Evolutionary conservation across 2,113 vertebrate genomes (phyloP), one percentile per base, ranked within the genome.

Genomic region (Carollia perspicillata): DNA sequence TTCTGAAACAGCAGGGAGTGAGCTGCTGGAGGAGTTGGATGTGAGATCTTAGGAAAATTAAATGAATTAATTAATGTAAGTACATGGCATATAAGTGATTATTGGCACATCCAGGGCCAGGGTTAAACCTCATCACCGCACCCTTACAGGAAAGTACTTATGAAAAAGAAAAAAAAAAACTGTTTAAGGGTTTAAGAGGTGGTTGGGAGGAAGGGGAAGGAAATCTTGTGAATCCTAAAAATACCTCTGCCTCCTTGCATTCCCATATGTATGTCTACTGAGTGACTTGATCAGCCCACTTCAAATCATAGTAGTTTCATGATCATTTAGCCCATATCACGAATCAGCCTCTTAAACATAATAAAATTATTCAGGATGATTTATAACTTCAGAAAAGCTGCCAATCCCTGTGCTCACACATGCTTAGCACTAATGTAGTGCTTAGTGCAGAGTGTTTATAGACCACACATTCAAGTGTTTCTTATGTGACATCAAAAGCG

Each of bases 341-440:
- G 51, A 93, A 87, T 91, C 5, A 88, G 13, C 30, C 42, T 95
- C 49, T 95, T 55, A 89, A 92, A 89, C 80, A 80, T 60, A 88
- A 86, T 66, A 9, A 63, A 87, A 83, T 88, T 37, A 51, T 75
- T 47, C 20, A 51, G 77, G 35, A 28, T 55, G 40, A 71, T 55
- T 83, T 53, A 66, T 33, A 65, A 75, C 51, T 60, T 94, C 69
- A 84, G 40, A 81, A 77, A 94, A 78, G 69, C 47, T 55, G 13
- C 7, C 30, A 51, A 49, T 75, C 49, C 74, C 49, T 84, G 35
- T 22, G 58, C 11, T 93, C 44, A 75, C n/a, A 47, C 55, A 69
- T 60, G 12, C 5, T 75, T 63, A 60, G 47, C 37, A 80, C 14
- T 65, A 66, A 22, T 30, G 30, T 33, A 20, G 28, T 55, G 40